phyloP scores from a whole-genome alignment of 2,113 vertebrate genomes.

The Chloropsis hardwickii region DNA sequence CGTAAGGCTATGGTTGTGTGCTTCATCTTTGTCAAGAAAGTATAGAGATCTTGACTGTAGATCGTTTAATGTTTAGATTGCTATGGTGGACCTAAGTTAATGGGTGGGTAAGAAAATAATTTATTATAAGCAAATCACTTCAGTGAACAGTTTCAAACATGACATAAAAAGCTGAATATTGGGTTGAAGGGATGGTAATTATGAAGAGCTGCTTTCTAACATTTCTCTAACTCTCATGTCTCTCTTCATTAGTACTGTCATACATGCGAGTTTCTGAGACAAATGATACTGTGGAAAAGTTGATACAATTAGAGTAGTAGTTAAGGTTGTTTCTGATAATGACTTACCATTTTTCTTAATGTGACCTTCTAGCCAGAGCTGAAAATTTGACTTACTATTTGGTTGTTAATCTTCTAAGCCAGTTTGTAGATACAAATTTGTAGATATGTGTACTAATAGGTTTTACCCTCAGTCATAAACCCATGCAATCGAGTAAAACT shows the following conservation, averaged over 20 bases:
- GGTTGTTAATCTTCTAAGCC: not conserved
- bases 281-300: not conserved
- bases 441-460: not conserved
- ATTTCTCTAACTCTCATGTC: not conserved
- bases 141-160: not conserved
- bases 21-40: not conserved
- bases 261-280: not conserved
- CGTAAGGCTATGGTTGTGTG: rapidly evolving
- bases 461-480: not conserved
- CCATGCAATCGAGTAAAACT: not conserved
- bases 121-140: not conserved
- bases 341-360: not conserved
- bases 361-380: not conserved
- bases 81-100: not conserved
- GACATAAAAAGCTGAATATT: not conserved
- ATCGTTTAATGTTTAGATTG: not conserved
- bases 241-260: not conserved
- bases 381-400: not conserved
- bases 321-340: not conserved
- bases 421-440: not conserved
- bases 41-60: not conserved
- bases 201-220: not conserved
- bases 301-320: not conserved
- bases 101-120: not conserved
- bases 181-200: not conserved